These are phyloP conservation scores for Yasuhikotakia modesta DNA, from an alignment of 2,797 vertebrate genomes.

Conservation along the genomic window DNA sequence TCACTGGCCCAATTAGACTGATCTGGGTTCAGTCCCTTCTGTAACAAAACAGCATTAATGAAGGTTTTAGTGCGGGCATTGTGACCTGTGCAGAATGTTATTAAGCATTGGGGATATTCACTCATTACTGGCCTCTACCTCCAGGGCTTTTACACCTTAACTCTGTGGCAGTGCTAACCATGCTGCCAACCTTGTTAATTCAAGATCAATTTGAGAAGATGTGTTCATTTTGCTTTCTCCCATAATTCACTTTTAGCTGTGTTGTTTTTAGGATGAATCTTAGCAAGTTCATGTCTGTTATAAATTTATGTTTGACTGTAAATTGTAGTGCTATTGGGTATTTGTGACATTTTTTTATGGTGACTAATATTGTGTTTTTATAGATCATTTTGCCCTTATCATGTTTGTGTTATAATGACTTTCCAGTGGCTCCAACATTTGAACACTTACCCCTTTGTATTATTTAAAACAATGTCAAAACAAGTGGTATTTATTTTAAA, in stretches of 20 bases:
- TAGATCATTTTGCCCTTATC: too few relatives aligned
- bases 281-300: background rate
- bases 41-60: slow-evolving; percentile 56
- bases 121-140: slow-evolving; percentile 64
- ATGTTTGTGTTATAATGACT: too few relatives aligned
- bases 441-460: too few relatives aligned
- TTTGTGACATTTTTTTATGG: too few relatives aligned
- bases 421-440: too few relatives aligned
- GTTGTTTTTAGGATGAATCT: slow-evolving; percentile 24
- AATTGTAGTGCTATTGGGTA: too few relatives aligned
- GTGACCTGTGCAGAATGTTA: slow-evolving; percentile 55
- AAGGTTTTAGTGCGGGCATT: slow-evolving; percentile 55
- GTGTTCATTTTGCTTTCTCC: slow-evolving; percentile 51
- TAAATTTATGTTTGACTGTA: background rate
- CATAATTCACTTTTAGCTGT: slow-evolving; percentile 19
- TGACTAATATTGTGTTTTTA: too few relatives aligned
- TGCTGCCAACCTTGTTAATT: slow-evolving; percentile 60
- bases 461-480: too few relatives aligned
- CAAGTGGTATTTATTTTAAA: too few relatives aligned
- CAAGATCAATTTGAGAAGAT: slow-evolving; percentile 56
- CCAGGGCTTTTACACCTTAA: slow-evolving; percentile 75
- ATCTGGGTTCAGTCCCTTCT: slow-evolving; percentile 55
- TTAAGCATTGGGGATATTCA: slow-evolving; percentile 61
- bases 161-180: slow-evolving; percentile 50
- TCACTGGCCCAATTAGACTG: slow-evolving; percentile 60